Evolutionary conservation across 1,140 invertebrate species (phyloP), one percentile per base, ranked within the genome.

Genomic region (Platorchestia sp.): DNA sequence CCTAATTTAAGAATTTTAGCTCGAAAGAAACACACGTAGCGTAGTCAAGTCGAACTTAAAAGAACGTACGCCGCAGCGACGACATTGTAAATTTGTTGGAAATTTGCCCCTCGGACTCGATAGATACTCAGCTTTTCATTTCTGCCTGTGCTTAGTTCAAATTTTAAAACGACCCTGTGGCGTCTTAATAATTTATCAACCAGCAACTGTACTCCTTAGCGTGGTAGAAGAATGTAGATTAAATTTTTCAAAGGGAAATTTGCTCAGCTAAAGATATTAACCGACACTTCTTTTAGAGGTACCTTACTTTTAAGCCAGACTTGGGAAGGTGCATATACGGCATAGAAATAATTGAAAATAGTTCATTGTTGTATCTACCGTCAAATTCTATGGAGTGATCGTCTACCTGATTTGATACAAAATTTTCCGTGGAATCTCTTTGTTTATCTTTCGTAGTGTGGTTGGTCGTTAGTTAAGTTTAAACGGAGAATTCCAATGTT

Each of bases 351-450:
- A 90, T 14, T 43, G 87, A 43, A 90, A 45, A 19, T 0, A 1
- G 36, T 90, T 90, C 44, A 90, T 42, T 90, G 41, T 41, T 90
- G 41, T 44, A 43, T 90, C 44, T 43, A 42, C 42, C 87, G 44
- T 43, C 5, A 75, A 75, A 75, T 75, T 75, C 36, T 75, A 75
- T 75, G 59, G 59, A 75, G 36, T 75, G 6, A 36, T 75, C 59
- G 59, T 75, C 27, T 27, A 75, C 36, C 59, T 75, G 10, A 75
- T 75, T 75, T 75, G 14, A 75, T 75, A 75, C 59, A 75, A 75
- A 75, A 75, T 75, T 75, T 51, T 90, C 44, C 10, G 87, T 14
- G 87, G 87, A 90, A 90, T 90, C 87, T 90, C 87, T 90, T 90
- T 90, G 87, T 90, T 90, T 90, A 90, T 42, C 87, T 90, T 44